Evolutionary conservation across 2,888 invertebrate genomes (phyloP).

Genomic region (Coenonympha glycerion): DNA sequence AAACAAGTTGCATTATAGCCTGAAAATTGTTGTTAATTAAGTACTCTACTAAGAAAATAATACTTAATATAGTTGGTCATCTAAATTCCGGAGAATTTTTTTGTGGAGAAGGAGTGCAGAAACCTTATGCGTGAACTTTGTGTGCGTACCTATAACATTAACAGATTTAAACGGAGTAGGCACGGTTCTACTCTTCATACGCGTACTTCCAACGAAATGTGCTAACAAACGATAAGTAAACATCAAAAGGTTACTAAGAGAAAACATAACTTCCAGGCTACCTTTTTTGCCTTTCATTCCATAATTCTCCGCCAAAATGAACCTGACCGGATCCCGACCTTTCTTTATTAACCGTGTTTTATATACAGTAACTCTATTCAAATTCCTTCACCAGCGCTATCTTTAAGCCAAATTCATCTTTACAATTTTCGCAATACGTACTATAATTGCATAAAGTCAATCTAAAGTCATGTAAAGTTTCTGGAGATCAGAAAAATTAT

Average conservation of each 20-base stretch:
- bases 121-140: no score
- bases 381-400: background rate
- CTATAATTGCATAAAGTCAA: background rate
- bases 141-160: background rate
- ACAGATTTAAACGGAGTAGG: no score
- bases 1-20: no score
- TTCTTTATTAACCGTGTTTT: constrained; percentile 35
- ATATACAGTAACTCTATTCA: constrained; percentile 15
- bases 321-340: constrained; percentile 39
- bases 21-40: no score
- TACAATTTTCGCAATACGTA: constrained; percentile 15
- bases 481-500: background rate
- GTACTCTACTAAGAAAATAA: no score
- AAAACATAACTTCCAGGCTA: constrained; percentile 40
- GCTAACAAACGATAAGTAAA: constrained; percentile 18
- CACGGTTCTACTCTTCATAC: no score
- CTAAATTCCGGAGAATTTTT: no score
- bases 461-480: background rate
- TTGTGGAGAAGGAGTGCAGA: no score
- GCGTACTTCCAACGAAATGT: background rate
- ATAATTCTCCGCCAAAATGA: constrained; percentile 43
- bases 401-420: background rate
- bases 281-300: constrained; percentile 43
- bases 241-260: constrained; percentile 29
- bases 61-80: no score